Conservation (phyloP, 2,888 invertebrate species). For the Atherix ibis region DNA sequence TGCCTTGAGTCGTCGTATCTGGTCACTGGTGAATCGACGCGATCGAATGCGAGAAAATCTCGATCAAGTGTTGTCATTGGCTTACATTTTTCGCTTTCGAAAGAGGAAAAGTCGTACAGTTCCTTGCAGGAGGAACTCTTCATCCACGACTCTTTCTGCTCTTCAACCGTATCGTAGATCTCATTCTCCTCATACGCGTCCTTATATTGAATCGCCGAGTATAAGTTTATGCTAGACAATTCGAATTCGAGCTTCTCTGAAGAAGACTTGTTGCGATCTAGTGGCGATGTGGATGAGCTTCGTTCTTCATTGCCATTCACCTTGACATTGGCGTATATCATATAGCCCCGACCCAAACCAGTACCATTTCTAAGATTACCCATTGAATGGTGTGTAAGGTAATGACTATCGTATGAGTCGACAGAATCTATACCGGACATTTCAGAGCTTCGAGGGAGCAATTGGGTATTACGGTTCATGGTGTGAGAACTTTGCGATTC, state of each 20-base stretch:
- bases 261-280: slow-evolving; percentile 21
- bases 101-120: slow-evolving; percentile 56
- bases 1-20: slow-evolving; percentile 53
- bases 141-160: slow-evolving; percentile 41
- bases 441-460: slow-evolving; percentile 29
- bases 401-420: slow-evolving; percentile 32
- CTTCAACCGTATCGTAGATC: slow-evolving; percentile 25
- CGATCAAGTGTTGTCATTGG: slow-evolving; percentile 34
- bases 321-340: slow-evolving; percentile 30
- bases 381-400: slow-evolving; percentile 26
- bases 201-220: slow-evolving; percentile 30
- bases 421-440: slow-evolving; percentile 30
- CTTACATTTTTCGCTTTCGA: slow-evolving; percentile 36
- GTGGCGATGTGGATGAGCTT: slow-evolving; percentile 17
- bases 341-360: slow-evolving; percentile 1
- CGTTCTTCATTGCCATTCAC: slow-evolving; percentile 18
- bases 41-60: slow-evolving; percentile 32
- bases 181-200: slow-evolving; percentile 21
- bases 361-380: slow-evolving; percentile 11
- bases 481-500: slow-evolving; percentile 27
- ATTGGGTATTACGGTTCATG: slow-evolving; percentile 21
- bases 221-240: slow-evolving; percentile 40
- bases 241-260: slow-evolving; percentile 39
- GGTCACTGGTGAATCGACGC: slow-evolving; percentile 53
- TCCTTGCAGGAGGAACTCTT: slow-evolving; percentile 73